Conservation (phyloP, 1,140 invertebrate species). For the Drosophila carrolli region DNA sequence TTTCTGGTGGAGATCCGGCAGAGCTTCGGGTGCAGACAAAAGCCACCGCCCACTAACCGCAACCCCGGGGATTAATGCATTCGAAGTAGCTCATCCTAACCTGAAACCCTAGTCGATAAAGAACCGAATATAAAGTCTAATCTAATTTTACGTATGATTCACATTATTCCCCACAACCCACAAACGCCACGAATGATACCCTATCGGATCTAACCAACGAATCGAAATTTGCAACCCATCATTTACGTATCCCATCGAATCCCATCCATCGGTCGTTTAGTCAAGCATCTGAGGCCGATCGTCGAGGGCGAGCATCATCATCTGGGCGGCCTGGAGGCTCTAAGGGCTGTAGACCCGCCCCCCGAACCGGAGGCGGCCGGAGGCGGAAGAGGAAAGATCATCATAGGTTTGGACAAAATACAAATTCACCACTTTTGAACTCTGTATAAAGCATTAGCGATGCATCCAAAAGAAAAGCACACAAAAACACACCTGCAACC, state of each 20-base stretch:
- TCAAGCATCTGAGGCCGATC: constrained; percentile 79
- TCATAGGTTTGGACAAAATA: constrained; percentile 83
- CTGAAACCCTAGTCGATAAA: constrained; percentile 1
- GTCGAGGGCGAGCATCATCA: constrained; percentile 76
- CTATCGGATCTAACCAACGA: constrained; percentile 42
- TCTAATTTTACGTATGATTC: constrained; percentile 51
- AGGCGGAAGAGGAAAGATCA: constrained; percentile 80
- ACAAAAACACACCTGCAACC: constrained; percentile 26
- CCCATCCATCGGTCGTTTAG: constrained; percentile 41
- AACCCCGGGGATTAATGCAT: constrained; percentile 49
- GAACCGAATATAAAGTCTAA: constrained; percentile 41
- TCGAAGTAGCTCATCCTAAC: constrained; percentile 65
- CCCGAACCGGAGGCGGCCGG: constrained; percentile 35
- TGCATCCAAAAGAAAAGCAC: constrained; percentile 52
- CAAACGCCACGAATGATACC: constrained; percentile 25
- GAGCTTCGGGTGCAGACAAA: constrained; percentile 24
- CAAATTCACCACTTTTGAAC: constrained; percentile 55
- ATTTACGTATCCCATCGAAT: constrained; percentile 23
- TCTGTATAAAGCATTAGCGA: constrained; percentile 64
- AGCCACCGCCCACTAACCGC: constrained; percentile 34
- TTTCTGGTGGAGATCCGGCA: constrained; percentile 54
- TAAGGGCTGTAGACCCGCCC: constrained; percentile 25
- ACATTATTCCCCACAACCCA: constrained; percentile 28
- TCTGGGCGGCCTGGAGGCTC: constrained; percentile 50
- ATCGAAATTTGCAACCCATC: constrained; percentile 41